Evolutionary conservation across 2,113 vertebrate species (phyloP), one percentile per base, ranked within the genome.

Genomic region (Lagenorhynchus albirostris): DNA sequence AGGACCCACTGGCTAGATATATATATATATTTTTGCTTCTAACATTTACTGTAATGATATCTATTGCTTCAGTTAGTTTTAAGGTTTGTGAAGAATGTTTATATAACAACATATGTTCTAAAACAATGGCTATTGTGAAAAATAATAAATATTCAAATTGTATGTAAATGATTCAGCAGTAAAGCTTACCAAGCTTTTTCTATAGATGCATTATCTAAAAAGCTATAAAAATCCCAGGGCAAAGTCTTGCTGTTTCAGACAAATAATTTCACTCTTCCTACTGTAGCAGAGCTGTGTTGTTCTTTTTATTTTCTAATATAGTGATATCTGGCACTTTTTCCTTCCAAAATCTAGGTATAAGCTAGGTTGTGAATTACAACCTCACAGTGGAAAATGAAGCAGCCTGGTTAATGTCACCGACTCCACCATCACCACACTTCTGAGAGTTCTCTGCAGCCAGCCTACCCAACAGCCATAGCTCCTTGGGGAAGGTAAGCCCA

Each of bases 111-210:
- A 23, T 29, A 50, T 44, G 44, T 89, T 97, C 29, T 89, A 91
- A 85, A 93, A 95, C 60, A 93, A 67, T 77, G 65, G 36, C 71
- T 60, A 77, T 80, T 91, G 86, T 82, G 41, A 89, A 97, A 91
- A 95, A 76, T 81, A 93, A 96, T 93, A 87, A 70, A 70, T 95
- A 91, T 91, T 94, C 82, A 85, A 95, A 89, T 84, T 73, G 20
- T 55, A 38, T 88, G 12, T 81, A 94, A 92, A 76, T 60, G 58
- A 84, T 77, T 91, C 82, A 85, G 44, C 92, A 67, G 83, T 88
- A 93, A 96, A 74, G 76, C 70, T 97, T 81, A 53, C 21, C 21
- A 53, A 76, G 53, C 33, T 81, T 65, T 89, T 77, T 77, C 47
- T 50, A 58, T 12, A 38, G 68, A 44, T 33, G 13, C 10, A 21